Evolutionary conservation across 2,888 invertebrate genomes (phyloP).

Genomic region (Callimorpha dominula): DNA sequence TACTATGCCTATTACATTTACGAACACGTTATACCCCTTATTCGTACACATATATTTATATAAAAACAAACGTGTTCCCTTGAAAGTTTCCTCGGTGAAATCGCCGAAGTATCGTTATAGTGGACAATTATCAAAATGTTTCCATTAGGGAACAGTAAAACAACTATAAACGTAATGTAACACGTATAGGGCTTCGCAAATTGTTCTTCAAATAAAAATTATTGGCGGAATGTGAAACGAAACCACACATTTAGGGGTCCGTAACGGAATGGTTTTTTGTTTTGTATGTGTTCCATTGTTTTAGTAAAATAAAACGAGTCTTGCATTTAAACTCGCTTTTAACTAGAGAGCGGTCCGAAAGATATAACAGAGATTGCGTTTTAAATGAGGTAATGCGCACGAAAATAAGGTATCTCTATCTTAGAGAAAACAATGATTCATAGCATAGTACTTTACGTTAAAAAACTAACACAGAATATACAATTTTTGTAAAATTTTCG

Average conservation of each 20-base stretch:
- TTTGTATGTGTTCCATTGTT: background rate
- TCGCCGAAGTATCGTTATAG: slow-evolving; percentile 23
- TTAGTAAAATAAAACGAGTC: background rate
- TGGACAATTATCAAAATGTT: slow-evolving; percentile 38
- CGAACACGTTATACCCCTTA: background rate
- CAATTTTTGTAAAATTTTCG: too few relatives aligned
- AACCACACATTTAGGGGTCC: slow-evolving; percentile 23
- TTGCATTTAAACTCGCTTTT: too few relatives aligned
- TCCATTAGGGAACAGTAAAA: slow-evolving; percentile 36
- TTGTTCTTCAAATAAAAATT: slow-evolving; percentile 55
- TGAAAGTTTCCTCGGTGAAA: slow-evolving; percentile 9
- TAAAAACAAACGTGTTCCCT: background rate
- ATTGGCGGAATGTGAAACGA: slow-evolving; percentile 38
- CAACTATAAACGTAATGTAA: slow-evolving; percentile 36
- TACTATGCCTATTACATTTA: slow-evolving; percentile 3
- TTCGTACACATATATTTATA: background rate
- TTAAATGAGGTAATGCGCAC: too few relatives aligned
- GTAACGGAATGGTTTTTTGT: background rate
- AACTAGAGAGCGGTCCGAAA: too few relatives aligned
- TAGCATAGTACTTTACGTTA: too few relatives aligned
- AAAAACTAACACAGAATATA: too few relatives aligned
- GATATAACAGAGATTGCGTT: too few relatives aligned
- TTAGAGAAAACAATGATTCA: too few relatives aligned
- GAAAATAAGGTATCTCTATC: too few relatives aligned
- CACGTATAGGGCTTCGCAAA: slow-evolving; percentile 52